phyloP scores from a whole-genome alignment of 2,797 vertebrate genomes.

The Streptopelia turtur region DNA sequence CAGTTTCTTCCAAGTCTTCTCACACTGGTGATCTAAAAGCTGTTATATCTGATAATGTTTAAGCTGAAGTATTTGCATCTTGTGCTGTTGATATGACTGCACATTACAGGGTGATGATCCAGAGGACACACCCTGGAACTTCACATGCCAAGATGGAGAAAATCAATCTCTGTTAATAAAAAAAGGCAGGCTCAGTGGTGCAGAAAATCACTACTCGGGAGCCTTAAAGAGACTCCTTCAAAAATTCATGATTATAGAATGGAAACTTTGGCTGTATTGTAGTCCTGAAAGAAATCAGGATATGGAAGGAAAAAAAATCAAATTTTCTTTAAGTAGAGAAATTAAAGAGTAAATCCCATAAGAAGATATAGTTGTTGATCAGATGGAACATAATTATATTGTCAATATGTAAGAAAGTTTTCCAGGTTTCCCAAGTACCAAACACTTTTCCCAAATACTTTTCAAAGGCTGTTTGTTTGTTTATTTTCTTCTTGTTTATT shows the following conservation, averaged over 20 bases:
- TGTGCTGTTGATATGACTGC: neutral
- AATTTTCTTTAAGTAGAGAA: constrained; percentile 37
- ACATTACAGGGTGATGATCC: neutral
- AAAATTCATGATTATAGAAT: constrained; percentile 60
- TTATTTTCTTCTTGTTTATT: neutral
- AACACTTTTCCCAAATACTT: constrained; percentile 3
- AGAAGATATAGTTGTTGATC: neutral
- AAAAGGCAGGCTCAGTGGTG: constrained; percentile 6
- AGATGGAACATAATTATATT: neutral
- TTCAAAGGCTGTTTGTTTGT: neutral
- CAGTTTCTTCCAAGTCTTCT: neutral
- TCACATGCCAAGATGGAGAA: constrained; percentile 34
- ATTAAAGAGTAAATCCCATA: constrained; percentile 17
- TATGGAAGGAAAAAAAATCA: neutral
- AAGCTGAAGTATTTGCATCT: constrained; percentile 1
- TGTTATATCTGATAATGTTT: neutral
- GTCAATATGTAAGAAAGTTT: neutral
- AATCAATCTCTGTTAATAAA: constrained; percentile 63
- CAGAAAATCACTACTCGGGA: constrained; percentile 64
- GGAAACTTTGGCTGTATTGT: constrained; percentile 20
- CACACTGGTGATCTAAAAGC: neutral
- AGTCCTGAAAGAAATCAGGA: constrained; percentile 22
- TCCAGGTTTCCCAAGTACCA: neutral
- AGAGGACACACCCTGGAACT: constrained; percentile 19
- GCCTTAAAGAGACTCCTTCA: constrained; percentile 47